A percentile compares a stretch with the other conserved stretches of the same genome.
Evolutionary conservation across 2,888 invertebrate genomes (phyloP).

Genomic region (Malthinus flaveolus): DNA sequence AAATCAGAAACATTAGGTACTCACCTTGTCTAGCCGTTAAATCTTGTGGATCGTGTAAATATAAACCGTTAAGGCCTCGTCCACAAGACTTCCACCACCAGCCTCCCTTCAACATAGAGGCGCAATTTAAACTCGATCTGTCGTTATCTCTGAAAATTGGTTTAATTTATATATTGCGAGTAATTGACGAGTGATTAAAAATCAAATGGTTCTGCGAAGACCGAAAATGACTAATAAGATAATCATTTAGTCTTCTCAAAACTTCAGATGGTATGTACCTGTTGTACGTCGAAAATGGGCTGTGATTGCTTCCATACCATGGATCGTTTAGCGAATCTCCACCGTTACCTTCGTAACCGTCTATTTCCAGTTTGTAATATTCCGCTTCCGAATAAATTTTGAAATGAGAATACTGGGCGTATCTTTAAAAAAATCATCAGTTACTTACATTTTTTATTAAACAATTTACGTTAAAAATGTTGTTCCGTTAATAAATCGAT

Average conservation of each 20-base stretch:
- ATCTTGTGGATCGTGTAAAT: slow-evolving; percentile 88
- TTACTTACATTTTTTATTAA: neutral
- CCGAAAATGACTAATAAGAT: slow-evolving; percentile 16
- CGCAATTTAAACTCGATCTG: slow-evolving; percentile 86
- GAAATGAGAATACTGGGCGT: slow-evolving; percentile 89
- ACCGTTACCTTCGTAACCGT: slow-evolving; percentile 88
- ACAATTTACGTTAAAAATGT: neutral
- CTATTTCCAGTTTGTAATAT: slow-evolving; percentile 89
- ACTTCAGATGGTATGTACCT: slow-evolving; percentile 57
- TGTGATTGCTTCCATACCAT: slow-evolving; percentile 92
- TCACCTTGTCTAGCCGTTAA: slow-evolving; percentile 86
- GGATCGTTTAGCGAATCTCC: slow-evolving; percentile 92
- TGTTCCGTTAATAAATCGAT: too few species aligned
- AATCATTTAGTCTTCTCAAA: neutral
- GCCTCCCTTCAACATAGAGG: slow-evolving; percentile 91
- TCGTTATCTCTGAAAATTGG: slow-evolving; percentile 77
- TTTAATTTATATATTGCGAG: neutral
- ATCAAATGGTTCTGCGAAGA: too few species aligned
- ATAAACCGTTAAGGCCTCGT: slow-evolving; percentile 85
- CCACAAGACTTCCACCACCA: slow-evolving; percentile 98
- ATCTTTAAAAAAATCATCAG: slow-evolving; percentile 58
- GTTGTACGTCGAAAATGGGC: slow-evolving; percentile 91
- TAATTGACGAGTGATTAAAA: neutral
- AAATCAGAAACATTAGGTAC: neutral
- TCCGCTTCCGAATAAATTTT: slow-evolving; percentile 91